phyloP scores from a whole-genome alignment of 2,888 invertebrate genomes.

The Tenthredo amoena region DNA sequence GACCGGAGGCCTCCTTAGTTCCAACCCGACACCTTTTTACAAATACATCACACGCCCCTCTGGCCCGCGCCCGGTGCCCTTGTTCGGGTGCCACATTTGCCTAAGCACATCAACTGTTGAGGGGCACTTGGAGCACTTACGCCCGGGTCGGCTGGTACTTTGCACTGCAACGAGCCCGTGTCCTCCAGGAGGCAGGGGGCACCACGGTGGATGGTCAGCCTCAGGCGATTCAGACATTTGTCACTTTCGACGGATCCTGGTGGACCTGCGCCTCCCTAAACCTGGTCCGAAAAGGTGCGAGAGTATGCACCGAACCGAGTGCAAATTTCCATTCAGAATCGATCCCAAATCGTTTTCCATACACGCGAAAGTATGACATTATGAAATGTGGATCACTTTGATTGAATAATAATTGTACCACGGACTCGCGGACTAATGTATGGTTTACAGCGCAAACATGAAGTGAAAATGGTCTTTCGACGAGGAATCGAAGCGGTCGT shows the following conservation, averaged over 20 bases:
- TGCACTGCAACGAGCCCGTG: slow-evolving; percentile 59
- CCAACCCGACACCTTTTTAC: slow-evolving; percentile 78
- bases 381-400: background rate
- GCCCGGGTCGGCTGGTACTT: slow-evolving; percentile 66
- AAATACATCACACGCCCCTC: slow-evolving; percentile 77
- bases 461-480: slow-evolving; percentile 36
- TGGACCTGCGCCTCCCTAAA: background rate
- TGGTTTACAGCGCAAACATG: background rate
- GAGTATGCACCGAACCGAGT: background rate
- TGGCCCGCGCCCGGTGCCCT: slow-evolving; percentile 48
- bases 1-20: slow-evolving; percentile 72
- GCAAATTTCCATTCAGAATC: background rate
- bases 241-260: slow-evolving; percentile 43
- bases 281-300: slow-evolving; percentile 16
- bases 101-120: slow-evolving; percentile 74
- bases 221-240: slow-evolving; percentile 50
- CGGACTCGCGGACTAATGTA: background rate
- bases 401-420: background rate
- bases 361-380: background rate
- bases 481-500: slow-evolving; percentile 23
- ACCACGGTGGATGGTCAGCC: slow-evolving; percentile 50
- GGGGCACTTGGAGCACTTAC: slow-evolving; percentile 65
- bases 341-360: background rate
- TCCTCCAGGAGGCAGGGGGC: slow-evolving; percentile 36
- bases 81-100: slow-evolving; percentile 73